Evolutionary conservation across 2,113 vertebrate genomes (phyloP).

Genomic region (Tonatia bakeri): DNA sequence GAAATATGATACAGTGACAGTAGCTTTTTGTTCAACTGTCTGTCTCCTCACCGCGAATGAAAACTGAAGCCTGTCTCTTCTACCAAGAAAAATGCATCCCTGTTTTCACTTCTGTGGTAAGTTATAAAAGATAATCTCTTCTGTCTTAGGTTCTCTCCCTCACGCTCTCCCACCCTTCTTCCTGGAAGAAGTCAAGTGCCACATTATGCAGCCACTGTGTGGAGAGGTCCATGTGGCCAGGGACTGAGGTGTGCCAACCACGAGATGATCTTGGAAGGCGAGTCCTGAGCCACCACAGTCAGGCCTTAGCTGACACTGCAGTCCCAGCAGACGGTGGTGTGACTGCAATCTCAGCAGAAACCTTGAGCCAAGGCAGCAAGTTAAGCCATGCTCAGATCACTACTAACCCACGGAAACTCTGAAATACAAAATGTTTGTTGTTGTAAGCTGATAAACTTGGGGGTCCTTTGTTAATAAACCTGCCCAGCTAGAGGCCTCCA

Average conservation of each 20-base stretch:
- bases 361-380: not conserved
- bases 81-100: not conserved
- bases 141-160: not conserved
- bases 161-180: not conserved
- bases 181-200: not conserved
- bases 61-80: not conserved
- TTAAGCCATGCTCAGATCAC: not conserved
- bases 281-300: fast-evolving
- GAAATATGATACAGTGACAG: not conserved
- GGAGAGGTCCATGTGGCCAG: not conserved
- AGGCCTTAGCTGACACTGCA: not conserved
- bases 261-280: not conserved
- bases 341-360: not conserved
- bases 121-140: not conserved
- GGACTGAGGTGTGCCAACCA: not conserved
- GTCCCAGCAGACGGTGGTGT: not conserved
- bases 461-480: not conserved
- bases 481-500: not conserved
- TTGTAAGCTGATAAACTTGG: not conserved
- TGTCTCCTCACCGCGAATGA: not conserved
- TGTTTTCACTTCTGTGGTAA: not conserved
- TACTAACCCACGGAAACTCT: not conserved
- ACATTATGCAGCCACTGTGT: not conserved
- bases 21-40: not conserved
- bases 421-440: not conserved